Conservation (phyloP, 2,113 vertebrate species). For the Cardinalis cardinalis region DNA sequence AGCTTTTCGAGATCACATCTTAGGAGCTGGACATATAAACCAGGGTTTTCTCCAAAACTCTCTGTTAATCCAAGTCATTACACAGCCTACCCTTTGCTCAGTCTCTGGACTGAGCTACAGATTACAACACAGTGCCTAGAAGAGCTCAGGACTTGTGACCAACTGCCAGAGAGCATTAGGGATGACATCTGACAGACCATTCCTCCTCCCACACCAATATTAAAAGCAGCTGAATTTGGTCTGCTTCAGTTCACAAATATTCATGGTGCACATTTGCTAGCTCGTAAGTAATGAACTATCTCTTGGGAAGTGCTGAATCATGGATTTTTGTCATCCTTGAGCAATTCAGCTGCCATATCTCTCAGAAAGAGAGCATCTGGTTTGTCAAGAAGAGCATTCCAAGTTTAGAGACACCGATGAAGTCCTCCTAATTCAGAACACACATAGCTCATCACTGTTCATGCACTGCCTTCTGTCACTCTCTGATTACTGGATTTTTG, state of each 20-base stretch:
- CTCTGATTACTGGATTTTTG: neutral
- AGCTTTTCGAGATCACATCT: neutral
- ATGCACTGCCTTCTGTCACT: neutral
- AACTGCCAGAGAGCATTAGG: neutral
- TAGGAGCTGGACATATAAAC: neutral
- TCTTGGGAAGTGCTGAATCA: neutral
- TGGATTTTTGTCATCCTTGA: neutral
- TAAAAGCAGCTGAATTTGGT: slow-evolving; percentile 1
- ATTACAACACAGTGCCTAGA: neutral
- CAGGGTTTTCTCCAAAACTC: neutral
- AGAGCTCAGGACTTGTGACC: neutral
- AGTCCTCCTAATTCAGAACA: neutral
- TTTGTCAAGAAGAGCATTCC: neutral
- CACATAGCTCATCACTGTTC: neutral
- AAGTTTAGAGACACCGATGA: neutral
- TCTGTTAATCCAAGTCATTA: neutral
- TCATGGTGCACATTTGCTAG: neutral
- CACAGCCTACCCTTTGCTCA: neutral
- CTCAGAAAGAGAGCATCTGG: neutral
- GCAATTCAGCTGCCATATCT: neutral
- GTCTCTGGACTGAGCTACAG: neutral
- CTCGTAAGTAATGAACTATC: neutral
- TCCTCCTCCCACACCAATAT: neutral
- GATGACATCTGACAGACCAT: neutral
- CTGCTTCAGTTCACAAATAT: neutral